Conservation (phyloP, 2,888 invertebrate species). For the Hyposoter dolosus region DNA sequence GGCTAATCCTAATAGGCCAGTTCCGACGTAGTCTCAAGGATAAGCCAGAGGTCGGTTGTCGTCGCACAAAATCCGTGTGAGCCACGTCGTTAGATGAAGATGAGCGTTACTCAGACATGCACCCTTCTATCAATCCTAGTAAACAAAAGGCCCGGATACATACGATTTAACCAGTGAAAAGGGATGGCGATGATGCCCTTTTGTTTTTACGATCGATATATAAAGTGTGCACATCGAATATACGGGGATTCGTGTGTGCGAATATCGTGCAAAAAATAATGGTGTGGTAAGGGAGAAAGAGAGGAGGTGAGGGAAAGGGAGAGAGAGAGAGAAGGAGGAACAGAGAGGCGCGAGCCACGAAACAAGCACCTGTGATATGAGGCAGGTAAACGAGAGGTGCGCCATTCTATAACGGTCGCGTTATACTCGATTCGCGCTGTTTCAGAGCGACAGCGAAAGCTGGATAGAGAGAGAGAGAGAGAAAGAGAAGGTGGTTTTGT, state of each 20-base stretch:
- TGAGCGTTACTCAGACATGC: slow-evolving; percentile 24
- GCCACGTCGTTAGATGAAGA: slow-evolving; percentile 18
- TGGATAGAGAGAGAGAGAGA: slow-evolving; percentile 12
- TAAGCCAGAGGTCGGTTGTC: slow-evolving; percentile 37
- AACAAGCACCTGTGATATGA: slow-evolving; percentile 40
- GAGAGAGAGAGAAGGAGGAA: slow-evolving; percentile 6
- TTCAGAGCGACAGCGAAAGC: not conserved
- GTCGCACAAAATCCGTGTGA: slow-evolving; percentile 26
- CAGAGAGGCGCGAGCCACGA: slow-evolving; percentile 13
- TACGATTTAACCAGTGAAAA: slow-evolving; percentile 1
- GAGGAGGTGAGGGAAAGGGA: not conserved
- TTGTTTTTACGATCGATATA: slow-evolving; percentile 19
- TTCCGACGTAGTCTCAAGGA: slow-evolving; percentile 50
- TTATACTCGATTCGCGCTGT: slow-evolving; percentile 38
- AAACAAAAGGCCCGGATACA: slow-evolving; percentile 13
- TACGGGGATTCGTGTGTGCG: slow-evolving; percentile 16
- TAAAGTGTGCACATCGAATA: not conserved
- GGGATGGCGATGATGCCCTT: slow-evolving; percentile 6
- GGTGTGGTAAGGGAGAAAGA: not conserved
- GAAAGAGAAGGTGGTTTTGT: slow-evolving; percentile 11
- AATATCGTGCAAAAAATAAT: slow-evolving; percentile 33
- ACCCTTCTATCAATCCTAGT: not conserved
- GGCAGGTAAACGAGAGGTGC: slow-evolving; percentile 57
- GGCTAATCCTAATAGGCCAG: slow-evolving; percentile 62
- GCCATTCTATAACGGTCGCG: slow-evolving; percentile 45